Percentiles rank a stretch among this genome's conserved stretches.
Evolutionary conservation across 2,888 invertebrate genomes (phyloP).

Genomic region (Pheosia gnoma): DNA sequence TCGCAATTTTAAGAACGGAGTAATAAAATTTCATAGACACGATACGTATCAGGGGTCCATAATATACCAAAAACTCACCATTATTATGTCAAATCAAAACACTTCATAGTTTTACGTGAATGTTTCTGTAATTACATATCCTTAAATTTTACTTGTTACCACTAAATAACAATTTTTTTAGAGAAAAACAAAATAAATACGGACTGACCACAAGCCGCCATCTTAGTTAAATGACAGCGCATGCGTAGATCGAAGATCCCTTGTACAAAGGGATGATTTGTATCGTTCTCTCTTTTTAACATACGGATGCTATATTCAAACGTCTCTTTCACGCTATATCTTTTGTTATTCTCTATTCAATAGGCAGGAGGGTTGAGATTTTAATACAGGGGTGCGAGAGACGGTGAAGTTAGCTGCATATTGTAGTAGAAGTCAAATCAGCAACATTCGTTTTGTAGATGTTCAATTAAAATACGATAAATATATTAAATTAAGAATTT

Average conservation of each 20-base stretch:
- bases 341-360: conserved; percentile 69
- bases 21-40: too few relatives aligned
- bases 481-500: too few relatives aligned
- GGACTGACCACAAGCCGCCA: conserved; percentile 69
- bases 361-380: conserved; percentile 63
- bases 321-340: conserved; percentile 43
- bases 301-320: conserved; percentile 9
- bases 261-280: conserved; percentile 59
- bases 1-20: too few relatives aligned
- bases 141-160: neutral
- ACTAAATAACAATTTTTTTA: conserved; percentile 11
- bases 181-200: conserved; percentile 47
- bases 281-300: conserved; percentile 48
- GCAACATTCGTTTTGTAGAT: neutral
- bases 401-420: conserved; percentile 61
- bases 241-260: conserved; percentile 64
- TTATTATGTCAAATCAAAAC: neutral
- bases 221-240: conserved; percentile 70
- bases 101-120: neutral
- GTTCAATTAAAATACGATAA: too few relatives aligned
- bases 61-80: neutral
- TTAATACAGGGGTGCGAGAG: conserved; percentile 47
- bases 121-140: neutral
- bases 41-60: neutral
- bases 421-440: conserved; percentile 8